Percentiles rank a stretch among this genome's conserved stretches.
Evolutionary conservation across 2,888 invertebrate species (phyloP).

Genomic region (Sturmia bella): DNA sequence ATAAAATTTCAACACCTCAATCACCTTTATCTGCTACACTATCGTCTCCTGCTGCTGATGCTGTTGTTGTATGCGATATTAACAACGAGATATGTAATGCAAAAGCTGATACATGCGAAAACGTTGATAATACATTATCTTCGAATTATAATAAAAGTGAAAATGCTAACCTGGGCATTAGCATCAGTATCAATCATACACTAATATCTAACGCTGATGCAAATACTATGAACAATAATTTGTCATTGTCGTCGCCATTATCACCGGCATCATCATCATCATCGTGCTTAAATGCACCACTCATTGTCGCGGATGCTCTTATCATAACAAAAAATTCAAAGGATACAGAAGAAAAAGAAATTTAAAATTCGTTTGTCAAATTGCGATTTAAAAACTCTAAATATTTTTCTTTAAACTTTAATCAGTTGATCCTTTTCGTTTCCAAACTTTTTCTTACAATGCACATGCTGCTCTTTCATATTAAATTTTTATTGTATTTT

Average conservation of each 20-base stretch:
- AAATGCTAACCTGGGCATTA: conserved; percentile 33
- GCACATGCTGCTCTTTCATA: too few relatives aligned
- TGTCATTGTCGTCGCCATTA: conserved; percentile 49
- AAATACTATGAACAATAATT: conserved; percentile 42
- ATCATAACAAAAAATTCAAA: conserved; percentile 67
- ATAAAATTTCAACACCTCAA: conserved; percentile 51
- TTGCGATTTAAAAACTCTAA: neutral
- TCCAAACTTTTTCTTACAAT: neutral
- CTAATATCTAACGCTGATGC: conserved; percentile 46
- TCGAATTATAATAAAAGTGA: conserved; percentile 44
- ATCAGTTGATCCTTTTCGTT: neutral
- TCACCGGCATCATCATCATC: conserved; percentile 39
- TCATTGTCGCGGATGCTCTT: conserved; percentile 66
- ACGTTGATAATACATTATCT: conserved; percentile 49
- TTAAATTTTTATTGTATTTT: too few relatives aligned
- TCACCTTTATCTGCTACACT: conserved; percentile 42
- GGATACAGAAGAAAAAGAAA: conserved; percentile 71
- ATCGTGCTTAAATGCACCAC: conserved; percentile 58
- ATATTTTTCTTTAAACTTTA: neutral
- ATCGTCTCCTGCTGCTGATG: conserved; percentile 39
- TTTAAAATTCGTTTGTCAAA: conserved; percentile 66
- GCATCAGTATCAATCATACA: conserved; percentile 50
- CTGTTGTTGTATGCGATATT: conserved; percentile 52
- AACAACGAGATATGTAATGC: conserved; percentile 36
- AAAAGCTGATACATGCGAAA: conserved; percentile 33